Percentiles rank a stretch among this genome's conserved stretches.
Evolutionary conservation across 2,797 vertebrate genomes (phyloP).

Genomic region (Salmo trutta): DNA sequence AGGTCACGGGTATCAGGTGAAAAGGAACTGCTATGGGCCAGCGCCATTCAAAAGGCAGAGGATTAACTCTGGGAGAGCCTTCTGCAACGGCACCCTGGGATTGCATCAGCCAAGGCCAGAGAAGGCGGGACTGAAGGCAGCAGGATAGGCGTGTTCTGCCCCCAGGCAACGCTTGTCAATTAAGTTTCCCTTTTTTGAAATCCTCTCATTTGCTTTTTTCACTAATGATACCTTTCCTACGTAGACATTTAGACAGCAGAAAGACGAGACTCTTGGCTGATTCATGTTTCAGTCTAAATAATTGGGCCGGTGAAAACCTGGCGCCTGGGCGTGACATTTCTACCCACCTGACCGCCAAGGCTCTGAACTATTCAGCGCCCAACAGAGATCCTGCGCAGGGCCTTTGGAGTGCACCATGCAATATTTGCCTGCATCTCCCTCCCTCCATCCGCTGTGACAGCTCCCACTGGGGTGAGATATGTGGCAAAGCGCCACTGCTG

Average conservation of each 20-base stretch:
- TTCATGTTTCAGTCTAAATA: constrained; percentile 7
- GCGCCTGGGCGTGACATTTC: constrained; percentile 66
- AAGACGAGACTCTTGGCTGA: too few relatives aligned
- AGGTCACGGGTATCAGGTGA: constrained; percentile 65
- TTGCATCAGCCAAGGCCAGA: constrained; percentile 75
- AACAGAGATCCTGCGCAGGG: constrained; percentile 44
- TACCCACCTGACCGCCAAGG: constrained; percentile 25
- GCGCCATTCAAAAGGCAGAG: constrained; percentile 41
- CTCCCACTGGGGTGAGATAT: constrained; percentile 24
- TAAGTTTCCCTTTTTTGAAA: background rate
- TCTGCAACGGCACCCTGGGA: constrained; percentile 55
- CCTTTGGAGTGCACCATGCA: constrained; percentile 59
- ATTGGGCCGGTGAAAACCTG: constrained; percentile 50
- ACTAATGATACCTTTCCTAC: background rate
- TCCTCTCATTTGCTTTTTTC: background rate
- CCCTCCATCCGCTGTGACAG: constrained; percentile 28
- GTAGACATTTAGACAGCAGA: too few relatives aligned
- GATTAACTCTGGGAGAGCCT: constrained; percentile 55
- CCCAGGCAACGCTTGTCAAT: constrained; percentile 19
- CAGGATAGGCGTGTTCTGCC: constrained; percentile 22
- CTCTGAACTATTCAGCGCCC: constrained; percentile 60
- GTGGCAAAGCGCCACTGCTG: constrained; percentile 11
- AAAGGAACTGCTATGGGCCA: constrained; percentile 24
- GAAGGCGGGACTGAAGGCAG: constrained; percentile 1
- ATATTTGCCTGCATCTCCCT: constrained; percentile 55